phyloP scores from a whole-genome alignment of 2,888 invertebrate species.

The Mechanitis mazaeus region DNA sequence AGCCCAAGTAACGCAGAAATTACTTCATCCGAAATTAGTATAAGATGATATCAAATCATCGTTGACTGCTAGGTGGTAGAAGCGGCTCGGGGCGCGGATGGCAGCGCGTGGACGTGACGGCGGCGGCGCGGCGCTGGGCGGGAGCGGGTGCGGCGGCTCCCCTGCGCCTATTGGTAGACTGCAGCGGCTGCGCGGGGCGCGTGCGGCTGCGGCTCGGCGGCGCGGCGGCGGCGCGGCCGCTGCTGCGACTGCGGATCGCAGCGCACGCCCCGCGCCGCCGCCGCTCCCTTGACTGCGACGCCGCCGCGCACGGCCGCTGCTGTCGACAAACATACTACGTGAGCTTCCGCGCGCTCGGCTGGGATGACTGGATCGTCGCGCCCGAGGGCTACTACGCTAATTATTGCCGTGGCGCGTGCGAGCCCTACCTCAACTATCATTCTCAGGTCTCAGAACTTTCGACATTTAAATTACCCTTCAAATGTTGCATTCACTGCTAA shows the following conservation, averaged over 20 bases:
- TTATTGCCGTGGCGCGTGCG: slow-evolving; percentile 94
- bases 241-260: slow-evolving; percentile 87
- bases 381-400: slow-evolving; percentile 95
- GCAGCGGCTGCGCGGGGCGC: slow-evolving; percentile 86
- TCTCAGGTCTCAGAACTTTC: slow-evolving; percentile 79
- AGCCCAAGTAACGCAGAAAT: too few relatives aligned
- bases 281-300: slow-evolving; percentile 89
- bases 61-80: slow-evolving; percentile 28
- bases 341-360: slow-evolving; percentile 92
- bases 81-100: slow-evolving; percentile 79
- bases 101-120: slow-evolving; percentile 91
- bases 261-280: slow-evolving; percentile 84
- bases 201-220: slow-evolving; percentile 80
- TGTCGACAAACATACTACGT: slow-evolving; percentile 95
- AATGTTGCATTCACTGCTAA: too few relatives aligned
- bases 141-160: slow-evolving; percentile 68
- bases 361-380: slow-evolving; percentile 97
- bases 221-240: slow-evolving; percentile 83
- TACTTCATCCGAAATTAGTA: too few relatives aligned
- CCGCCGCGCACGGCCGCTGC: slow-evolving; percentile 74
- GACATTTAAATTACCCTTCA: too few relatives aligned
- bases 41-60: not conserved
- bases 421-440: slow-evolving; percentile 90
- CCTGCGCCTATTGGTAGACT: slow-evolving; percentile 88
- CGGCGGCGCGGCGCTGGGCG: slow-evolving; percentile 77